Evolutionary conservation across 2,888 invertebrate genomes (phyloP).

Genomic region (Sesamia inferens): DNA sequence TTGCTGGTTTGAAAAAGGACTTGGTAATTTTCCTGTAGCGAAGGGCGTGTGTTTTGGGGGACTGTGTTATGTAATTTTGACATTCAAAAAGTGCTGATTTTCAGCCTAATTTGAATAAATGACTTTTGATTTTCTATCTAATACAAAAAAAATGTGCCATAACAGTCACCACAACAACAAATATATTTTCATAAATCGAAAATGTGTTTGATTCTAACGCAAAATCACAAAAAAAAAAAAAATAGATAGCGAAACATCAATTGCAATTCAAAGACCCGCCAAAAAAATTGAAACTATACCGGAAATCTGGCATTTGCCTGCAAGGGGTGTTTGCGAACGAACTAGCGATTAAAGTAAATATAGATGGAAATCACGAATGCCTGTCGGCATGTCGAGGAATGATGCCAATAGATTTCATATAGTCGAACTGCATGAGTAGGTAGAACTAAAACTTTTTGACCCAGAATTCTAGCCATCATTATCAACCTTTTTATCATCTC

Average conservation of each 20-base stretch:
- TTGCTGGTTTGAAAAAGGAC: background rate
- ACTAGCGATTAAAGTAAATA: conserved; percentile 78
- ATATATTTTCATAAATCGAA: too few species aligned
- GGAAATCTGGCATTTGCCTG: conserved; percentile 63
- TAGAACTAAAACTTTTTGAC: conserved; percentile 43
- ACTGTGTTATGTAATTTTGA: too few species aligned
- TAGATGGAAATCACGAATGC: conserved; percentile 68
- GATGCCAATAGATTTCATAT: conserved; percentile 37
- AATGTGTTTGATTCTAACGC: too few species aligned
- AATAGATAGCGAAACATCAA: conserved; percentile 10
- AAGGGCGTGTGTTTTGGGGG: too few species aligned
- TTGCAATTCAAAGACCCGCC: conserved; percentile 33
- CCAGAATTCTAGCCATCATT: too few species aligned
- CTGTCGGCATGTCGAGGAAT: conserved; percentile 38
- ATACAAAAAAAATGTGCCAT: too few species aligned
- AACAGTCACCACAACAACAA: background rate
- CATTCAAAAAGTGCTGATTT: too few species aligned
- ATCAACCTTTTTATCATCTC: too few species aligned
- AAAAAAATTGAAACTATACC: conserved; percentile 52
- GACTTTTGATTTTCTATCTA: too few species aligned
- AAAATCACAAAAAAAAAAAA: background rate
- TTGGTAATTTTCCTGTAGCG: background rate
- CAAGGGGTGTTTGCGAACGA: conserved; percentile 70
- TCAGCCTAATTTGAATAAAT: too few species aligned
- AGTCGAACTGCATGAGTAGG: conserved; percentile 23